Evolutionary conservation across 2,888 invertebrate genomes (phyloP).

Genomic region (Morinoia aosen): DNA sequence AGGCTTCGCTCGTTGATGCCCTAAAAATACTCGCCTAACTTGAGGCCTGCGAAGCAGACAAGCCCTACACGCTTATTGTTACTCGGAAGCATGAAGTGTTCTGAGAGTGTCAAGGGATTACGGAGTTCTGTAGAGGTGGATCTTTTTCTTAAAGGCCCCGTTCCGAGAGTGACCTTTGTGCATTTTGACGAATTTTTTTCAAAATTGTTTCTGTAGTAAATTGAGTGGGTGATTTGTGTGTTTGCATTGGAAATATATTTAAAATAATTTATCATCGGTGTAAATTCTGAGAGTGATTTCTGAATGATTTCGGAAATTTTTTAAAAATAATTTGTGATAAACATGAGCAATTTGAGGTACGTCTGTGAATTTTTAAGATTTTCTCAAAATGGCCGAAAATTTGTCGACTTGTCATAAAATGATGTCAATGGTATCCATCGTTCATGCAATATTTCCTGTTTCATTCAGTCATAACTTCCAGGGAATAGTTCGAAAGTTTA

Average conservation of each 20-base stretch:
- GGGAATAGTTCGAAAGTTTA: too few relatives aligned
- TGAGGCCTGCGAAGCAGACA: background rate
- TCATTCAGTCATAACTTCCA: too few relatives aligned
- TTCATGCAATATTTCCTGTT: too few relatives aligned
- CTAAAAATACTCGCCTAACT: slow-evolving; percentile 38
- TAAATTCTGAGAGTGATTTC: background rate
- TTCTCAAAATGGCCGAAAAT: too few relatives aligned
- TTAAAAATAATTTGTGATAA: background rate
- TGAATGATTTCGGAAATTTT: background rate
- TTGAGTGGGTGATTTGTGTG: background rate
- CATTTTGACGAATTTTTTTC: background rate
- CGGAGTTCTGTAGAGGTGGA: background rate
- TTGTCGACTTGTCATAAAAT: too few relatives aligned
- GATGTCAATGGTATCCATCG: too few relatives aligned
- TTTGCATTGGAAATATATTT: background rate
- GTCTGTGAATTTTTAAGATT: too few relatives aligned
- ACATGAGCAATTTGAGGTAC: too few relatives aligned
- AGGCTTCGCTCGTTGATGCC: slow-evolving; percentile 23
- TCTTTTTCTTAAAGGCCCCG: background rate
- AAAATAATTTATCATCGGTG: background rate
- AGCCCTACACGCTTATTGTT: background rate
- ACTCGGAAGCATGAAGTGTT: background rate
- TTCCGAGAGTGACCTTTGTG: background rate
- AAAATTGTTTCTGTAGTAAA: background rate
- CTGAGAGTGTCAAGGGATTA: background rate